A percentile compares a stretch with the other conserved stretches of the same genome.
phyloP scores from a whole-genome alignment of 2,113 vertebrate genomes.

The Piaya cayana region DNA sequence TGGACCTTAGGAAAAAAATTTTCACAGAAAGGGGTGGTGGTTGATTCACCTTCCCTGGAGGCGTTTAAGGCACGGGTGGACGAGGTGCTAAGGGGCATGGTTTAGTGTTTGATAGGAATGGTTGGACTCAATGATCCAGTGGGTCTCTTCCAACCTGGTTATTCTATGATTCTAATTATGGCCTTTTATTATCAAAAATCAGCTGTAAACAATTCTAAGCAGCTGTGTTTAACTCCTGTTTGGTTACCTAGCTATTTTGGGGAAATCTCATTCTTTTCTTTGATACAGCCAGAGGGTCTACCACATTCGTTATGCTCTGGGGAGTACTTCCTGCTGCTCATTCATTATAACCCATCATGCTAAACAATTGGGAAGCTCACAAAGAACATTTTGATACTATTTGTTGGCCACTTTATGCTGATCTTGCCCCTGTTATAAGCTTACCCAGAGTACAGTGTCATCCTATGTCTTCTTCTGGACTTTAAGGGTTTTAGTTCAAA shows the following conservation, averaged over 20 bases:
- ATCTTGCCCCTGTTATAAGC: not conserved
- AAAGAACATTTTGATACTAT: not conserved
- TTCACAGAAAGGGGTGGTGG: no score
- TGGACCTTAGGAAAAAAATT: no score
- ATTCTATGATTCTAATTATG: no score
- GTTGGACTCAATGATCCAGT: no score
- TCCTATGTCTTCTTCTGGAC: not conserved
- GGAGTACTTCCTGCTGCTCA: not conserved
- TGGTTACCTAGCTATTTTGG: not conserved
- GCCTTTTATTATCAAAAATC: not conserved
- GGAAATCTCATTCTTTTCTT: not conserved
- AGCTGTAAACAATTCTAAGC: not conserved
- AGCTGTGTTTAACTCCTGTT: not conserved
- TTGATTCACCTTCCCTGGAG: no score
- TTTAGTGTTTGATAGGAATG: no score
- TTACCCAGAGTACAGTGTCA: not conserved
- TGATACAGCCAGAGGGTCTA: not conserved
- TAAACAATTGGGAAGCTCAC: not conserved
- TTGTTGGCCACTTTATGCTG: not conserved
- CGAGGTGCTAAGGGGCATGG: no score
- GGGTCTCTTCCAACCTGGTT: no score
- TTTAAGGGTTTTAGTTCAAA: not conserved
- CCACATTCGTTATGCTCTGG: not conserved
- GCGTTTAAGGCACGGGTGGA: no score
- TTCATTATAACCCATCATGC: not conserved